Evolutionary conservation across 2,888 invertebrate species (phyloP).

Genomic region (Thera britannica): DNA sequence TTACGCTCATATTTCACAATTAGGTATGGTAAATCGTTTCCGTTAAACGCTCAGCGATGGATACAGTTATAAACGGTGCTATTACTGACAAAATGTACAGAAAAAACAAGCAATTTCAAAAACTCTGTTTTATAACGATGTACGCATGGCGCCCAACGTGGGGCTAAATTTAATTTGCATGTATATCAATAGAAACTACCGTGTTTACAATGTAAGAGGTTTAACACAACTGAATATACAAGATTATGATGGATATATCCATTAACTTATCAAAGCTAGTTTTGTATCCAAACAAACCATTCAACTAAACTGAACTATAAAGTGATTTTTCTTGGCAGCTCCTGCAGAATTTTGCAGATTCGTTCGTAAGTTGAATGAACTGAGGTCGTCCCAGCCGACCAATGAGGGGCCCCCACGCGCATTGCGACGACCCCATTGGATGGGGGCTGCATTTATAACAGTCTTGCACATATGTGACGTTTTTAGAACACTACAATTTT

Average conservation of each 20-base stretch:
- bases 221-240: background rate
- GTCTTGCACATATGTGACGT: slow-evolving; percentile 45
- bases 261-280: slow-evolving; percentile 4
- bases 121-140: background rate
- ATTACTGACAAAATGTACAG: slow-evolving; percentile 23
- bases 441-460: slow-evolving; percentile 51
- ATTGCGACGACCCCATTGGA: slow-evolving; percentile 77
- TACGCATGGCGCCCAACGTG: slow-evolving; percentile 17
- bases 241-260: background rate
- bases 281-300: slow-evolving; percentile 17
- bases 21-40: slow-evolving; percentile 24
- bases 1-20: slow-evolving; percentile 14
- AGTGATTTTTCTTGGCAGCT: slow-evolving; percentile 54
- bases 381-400: slow-evolving; percentile 52
- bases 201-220: background rate
- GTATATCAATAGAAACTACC: background rate
- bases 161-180: background rate
- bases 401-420: slow-evolving; percentile 65
- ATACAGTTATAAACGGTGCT: slow-evolving; percentile 25
- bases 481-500: slow-evolving; percentile 45
- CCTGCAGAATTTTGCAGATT: slow-evolving; percentile 65
- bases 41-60: slow-evolving; percentile 21
- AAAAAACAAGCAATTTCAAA: slow-evolving; percentile 1
- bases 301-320: slow-evolving; percentile 23
- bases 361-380: slow-evolving; percentile 70